These are phyloP conservation scores for Artibeus lituratus DNA, from an alignment of 2,797 vertebrate genomes.

Conservation along the genomic window DNA sequence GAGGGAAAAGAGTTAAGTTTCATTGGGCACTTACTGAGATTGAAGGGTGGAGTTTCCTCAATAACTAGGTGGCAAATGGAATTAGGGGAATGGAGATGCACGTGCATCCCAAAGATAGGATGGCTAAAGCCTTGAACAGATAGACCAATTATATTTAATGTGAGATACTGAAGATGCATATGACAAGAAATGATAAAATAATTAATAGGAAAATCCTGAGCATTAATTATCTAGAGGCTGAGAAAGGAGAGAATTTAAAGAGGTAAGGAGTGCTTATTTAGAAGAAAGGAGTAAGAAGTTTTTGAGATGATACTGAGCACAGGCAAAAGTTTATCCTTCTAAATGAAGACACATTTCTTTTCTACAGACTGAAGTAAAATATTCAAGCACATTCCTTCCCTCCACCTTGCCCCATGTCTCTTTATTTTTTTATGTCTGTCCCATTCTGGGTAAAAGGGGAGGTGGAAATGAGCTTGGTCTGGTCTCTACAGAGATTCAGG, in stretches of 20 bases:
- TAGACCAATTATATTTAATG: background rate
- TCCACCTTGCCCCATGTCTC: accelerated
- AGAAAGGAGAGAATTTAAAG: background rate
- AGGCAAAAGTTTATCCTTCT: background rate
- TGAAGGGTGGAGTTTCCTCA: background rate
- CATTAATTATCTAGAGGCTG: background rate
- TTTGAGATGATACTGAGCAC: background rate
- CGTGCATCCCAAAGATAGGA: background rate
- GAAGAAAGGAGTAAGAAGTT: background rate
- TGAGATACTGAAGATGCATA: background rate
- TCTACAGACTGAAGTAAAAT: background rate
- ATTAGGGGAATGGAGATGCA: background rate
- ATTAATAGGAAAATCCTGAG: background rate
- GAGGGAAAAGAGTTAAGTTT: background rate
- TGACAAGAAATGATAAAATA: background rate
- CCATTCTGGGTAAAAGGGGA: background rate
- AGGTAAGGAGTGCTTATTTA: background rate
- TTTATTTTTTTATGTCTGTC: background rate
- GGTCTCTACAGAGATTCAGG: background rate
- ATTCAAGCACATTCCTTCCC: background rate
- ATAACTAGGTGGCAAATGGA: background rate
- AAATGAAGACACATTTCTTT: background rate
- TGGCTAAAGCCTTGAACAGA: background rate
- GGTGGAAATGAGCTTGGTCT: background rate
- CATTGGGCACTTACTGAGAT: background rate